Evolutionary conservation across 1,140 invertebrate species (phyloP), one percentile per base, ranked within the genome.

Genomic region (Oscheius sp.): DNA sequence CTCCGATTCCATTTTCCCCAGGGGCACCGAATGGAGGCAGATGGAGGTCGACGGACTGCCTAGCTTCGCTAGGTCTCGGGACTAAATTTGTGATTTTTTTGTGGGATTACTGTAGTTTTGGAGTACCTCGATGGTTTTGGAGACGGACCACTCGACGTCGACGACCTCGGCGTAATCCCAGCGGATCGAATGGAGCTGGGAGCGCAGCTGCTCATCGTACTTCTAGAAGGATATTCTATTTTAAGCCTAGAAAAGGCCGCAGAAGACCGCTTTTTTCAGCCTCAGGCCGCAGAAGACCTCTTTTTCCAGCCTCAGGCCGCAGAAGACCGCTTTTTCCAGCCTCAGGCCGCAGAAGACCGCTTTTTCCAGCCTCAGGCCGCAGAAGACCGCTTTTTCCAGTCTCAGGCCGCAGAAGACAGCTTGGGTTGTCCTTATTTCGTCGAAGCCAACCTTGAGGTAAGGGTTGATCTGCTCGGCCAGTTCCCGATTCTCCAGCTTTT

Each of bases 71-170:
- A 63, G 61, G 18, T 36, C 32, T 32, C 32, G 10, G 10, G 32
- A 36, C 61, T 59, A 59, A 31, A 59, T 15, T 15, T 10, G 20
- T 0, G 29, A 31, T 31, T 15, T 23, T 59, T 23, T 23, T 31
- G 29, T 13, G 13, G 23, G 29, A 59, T 15, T 15, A 59, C 13
- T 15, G 29, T 15, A 59, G 15, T 59, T 15, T 45, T 0, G 18
- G 42, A 15, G 18, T 18, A 59, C 55, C 29, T 63, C 61, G 36
- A 63, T 13, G 13, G 26, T 26, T 32, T 34, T 36, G 10, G 32
- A 34, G 31, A 63, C 61, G 32, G 32, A 13, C 61, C 61, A 63
- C 35, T 42, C 32, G 15, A 63, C 10, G 36, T 63, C 61, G 26
- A 34, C 61, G 7, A 63, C 32, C 18, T 63, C 26, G 18, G 61